Base-by-base conservation (phyloP, 2,888 invertebrate genomes). In the Beris chalybata region DNA sequence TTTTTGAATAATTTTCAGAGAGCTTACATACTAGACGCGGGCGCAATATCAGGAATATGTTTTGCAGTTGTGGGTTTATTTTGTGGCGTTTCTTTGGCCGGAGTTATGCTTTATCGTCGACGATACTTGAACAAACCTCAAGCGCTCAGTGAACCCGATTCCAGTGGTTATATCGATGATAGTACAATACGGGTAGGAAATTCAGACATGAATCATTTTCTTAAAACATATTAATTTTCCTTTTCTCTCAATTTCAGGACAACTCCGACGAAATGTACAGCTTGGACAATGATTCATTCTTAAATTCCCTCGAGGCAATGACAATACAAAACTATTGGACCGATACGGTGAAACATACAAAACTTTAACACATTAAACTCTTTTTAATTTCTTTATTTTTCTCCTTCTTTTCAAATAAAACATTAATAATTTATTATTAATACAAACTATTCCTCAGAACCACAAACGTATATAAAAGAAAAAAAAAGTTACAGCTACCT, bases 301-400 rank as follows among this genome's bases (percentile, higher is more conserved):
- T 95, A 69, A 95, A 95, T 82, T 94, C 94, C 69, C 82, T 95
- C 74, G 95, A 95, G 82, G 93, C 93, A 72, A 93, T 94, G 92
- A 93, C 94, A 73, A 93, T 95, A 77, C 93, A 93, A 80, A 94
- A 94, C 82, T 93, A 93, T 78, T 95, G 94, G 93, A 93, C 93
- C 63, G 93, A 93, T 81, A 92, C 89, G 73, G 92, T 93, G 71
- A 93, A 92, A 80, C 93, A 93, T 81, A 93, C 93, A 74, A 93
- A 93, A 81, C 86, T 93, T 81, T 93, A 88, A 84, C 68, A 70
- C n/a, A 86, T 93, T 81, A 93, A 88, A 84, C 68, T 70, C n/a
- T 22, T 9, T 7, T 38, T 38, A 9, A 38, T 50, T 32, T 38
- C 11, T 30, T 22, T 15, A 53, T 29, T 29, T 15, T 11, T 48